A percentile compares a stretch with the other conserved stretches of the same genome.
phyloP scores from a whole-genome alignment of 2,113 vertebrate genomes.

The Cinclus cinclus region DNA sequence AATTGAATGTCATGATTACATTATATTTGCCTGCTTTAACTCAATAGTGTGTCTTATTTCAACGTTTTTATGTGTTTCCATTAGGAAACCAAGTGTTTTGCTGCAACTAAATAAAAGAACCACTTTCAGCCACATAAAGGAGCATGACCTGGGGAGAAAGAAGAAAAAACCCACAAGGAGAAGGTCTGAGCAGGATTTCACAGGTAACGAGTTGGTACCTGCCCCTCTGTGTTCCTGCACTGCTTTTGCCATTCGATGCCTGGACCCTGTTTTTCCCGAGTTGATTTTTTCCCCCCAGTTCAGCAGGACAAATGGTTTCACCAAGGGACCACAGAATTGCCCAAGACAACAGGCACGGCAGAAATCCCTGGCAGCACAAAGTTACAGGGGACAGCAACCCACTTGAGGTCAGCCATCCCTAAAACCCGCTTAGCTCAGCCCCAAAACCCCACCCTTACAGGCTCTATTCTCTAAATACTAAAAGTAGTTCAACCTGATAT shows the following conservation, averaged over 20 bases:
- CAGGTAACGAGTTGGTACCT: not conserved
- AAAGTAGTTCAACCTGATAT: constrained; percentile 62
- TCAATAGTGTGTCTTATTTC: not conserved
- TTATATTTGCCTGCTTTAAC: not conserved
- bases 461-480: not conserved
- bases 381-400: not conserved
- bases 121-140: not conserved
- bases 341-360: not conserved
- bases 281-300: not conserved
- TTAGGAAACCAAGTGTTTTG: not conserved
- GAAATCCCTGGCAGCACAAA: not conserved
- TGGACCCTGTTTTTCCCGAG: not conserved
- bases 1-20: not conserved
- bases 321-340: not conserved
- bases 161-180: not conserved
- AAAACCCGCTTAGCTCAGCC: not conserved
- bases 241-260: not conserved
- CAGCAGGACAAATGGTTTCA: not conserved
- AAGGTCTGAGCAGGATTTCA: not conserved
- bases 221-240: not conserved
- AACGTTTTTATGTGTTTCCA: not conserved
- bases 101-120: not conserved
- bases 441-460: not conserved
- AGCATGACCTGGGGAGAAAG: not conserved
- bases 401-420: not conserved